Base-by-base conservation (phyloP, 2,113 vertebrate genomes). In the Tetrao urogallus region DNA sequence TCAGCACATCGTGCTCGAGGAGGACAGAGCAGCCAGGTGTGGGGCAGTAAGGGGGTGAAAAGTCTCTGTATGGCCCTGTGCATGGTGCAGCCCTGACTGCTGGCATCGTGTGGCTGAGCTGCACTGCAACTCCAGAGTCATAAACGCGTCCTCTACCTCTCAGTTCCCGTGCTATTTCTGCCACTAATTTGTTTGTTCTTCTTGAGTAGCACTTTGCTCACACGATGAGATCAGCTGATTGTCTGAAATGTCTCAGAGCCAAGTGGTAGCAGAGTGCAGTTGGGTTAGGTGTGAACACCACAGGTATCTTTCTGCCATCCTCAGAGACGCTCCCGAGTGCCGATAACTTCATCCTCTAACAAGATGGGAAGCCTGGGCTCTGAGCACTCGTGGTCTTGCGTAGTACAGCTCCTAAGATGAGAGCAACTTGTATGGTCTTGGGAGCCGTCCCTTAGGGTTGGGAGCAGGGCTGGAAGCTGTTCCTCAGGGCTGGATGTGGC, bases 1-100 rank as follows among this genome's bases (percentile, higher is more conserved):
- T 2, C 27, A 19, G 9, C 8, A 3, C 13, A 20, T 13, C 47
- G 47, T 48, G 47, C 48, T 50, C 22, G 7, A 50, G 48, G 48
- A 48, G 21, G 48, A 54, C 73, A 28, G 90, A 92, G 85, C 60
- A 81, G 78, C 13, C 93, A 80, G 89, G 65, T 92, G 91, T 64
- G 74, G 54, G 7, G 73, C 47, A 54, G 9, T 15, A 52, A 47
- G 36, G 17, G 25, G 63, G 16, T 30, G 20, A n/a, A 36, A 54
- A 5, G 48, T 56, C 58, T 54, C 67, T 66, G 57, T 54, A 78
- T 74, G 82, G 72, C 56, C 52, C 57, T 69, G 1, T 5, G 0
- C 18, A 13, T 17, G 52, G 27, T 54, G 52, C 48, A 38, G 78
- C 19, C 70, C 74, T 6, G 4, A 7, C 66, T 82, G 57, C 67